Percentiles rank a stretch among this genome's conserved stretches.
Conservation (phyloP, 2,113 vertebrate genomes). For the Acrocephalus arundinaceus region DNA sequence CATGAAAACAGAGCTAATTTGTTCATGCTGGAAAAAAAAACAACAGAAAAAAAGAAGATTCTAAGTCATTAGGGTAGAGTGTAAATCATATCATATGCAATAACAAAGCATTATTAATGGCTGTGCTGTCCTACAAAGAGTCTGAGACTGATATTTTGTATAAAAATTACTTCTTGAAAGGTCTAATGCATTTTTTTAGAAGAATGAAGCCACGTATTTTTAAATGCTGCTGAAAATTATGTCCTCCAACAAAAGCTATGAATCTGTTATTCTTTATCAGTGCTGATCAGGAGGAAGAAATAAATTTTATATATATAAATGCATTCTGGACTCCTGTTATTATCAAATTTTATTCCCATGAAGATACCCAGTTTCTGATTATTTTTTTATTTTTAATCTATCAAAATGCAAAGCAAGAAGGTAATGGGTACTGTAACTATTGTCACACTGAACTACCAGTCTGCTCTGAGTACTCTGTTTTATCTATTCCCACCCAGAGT, state of each 20-base stretch:
- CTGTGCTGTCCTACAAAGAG: constrained; percentile 5
- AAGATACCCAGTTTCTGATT: neutral
- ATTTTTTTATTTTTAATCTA: neutral
- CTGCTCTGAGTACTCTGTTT: neutral
- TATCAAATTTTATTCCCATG: neutral
- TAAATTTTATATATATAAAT: neutral
- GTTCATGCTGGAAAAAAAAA: neutral
- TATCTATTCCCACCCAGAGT: neutral
- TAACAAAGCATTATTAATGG: constrained; percentile 65
- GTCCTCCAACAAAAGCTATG: neutral
- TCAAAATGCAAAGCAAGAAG: neutral
- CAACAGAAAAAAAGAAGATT: neutral
- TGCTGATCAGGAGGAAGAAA: neutral
- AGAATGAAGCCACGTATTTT: neutral
- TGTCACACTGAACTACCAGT: neutral
- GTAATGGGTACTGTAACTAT: neutral
- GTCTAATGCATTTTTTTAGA: neutral
- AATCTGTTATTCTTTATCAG: neutral
- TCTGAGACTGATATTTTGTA: neutral
- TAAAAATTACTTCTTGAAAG: constrained; percentile 26
- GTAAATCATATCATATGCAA: constrained; percentile 41
- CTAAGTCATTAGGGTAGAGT: constrained; percentile 42
- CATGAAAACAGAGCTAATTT: constrained; percentile 76
- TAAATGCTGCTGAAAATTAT: neutral
- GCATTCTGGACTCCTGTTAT: neutral